Evolutionary conservation across 2,797 vertebrate species (phyloP), one percentile per base, ranked within the genome.

Genomic region (Enteromius trimaculatus): DNA sequence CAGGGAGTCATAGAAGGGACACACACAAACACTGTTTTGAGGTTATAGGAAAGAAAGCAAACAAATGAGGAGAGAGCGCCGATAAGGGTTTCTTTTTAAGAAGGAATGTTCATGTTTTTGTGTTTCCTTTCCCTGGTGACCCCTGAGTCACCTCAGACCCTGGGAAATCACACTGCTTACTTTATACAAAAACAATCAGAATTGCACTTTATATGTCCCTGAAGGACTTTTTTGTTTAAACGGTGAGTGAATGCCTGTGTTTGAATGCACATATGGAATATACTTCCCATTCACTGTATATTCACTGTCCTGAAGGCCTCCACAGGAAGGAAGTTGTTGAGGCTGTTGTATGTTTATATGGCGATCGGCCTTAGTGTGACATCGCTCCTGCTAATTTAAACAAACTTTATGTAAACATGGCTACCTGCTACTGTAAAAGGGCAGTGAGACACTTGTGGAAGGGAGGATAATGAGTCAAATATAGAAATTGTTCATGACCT

Each of bases 281-380:
- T 70, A 49, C 75, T 71, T 83, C 53, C 53, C 66, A 64, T 78
- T 44, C 66, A 80, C 65, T 76, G 31, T 81, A 81, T 72, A 64
- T 83, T 51, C 19, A 11, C 37, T 49, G 42, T 37, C 39, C 44
- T 82, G 19, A 62, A 68, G 44, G 10, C 65, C 17, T 69, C 58
- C 53, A 72, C 77, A 81, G 81, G 85, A 86, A 83, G 81, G 70
- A 83, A 83, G 82, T 83, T 77, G 75, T 83, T 83, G 82, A 78
- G 75, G 66, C 74, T 60, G 64, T 19, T 83, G 80, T 62, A 53
- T 81, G 86, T 85, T 80, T 79, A 80, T 68, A 83, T 84, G 80
- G 23, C 6, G 42, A 80, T 81, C 69, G 39, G 76, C 47, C 26
- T 77, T 66, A 58, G 71, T 85, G 42, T 65, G 49, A 70, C 78